Evolutionary conservation across 2,797 vertebrate genomes (phyloP).

Genomic region (Pipistrellus kuhlii): DNA sequence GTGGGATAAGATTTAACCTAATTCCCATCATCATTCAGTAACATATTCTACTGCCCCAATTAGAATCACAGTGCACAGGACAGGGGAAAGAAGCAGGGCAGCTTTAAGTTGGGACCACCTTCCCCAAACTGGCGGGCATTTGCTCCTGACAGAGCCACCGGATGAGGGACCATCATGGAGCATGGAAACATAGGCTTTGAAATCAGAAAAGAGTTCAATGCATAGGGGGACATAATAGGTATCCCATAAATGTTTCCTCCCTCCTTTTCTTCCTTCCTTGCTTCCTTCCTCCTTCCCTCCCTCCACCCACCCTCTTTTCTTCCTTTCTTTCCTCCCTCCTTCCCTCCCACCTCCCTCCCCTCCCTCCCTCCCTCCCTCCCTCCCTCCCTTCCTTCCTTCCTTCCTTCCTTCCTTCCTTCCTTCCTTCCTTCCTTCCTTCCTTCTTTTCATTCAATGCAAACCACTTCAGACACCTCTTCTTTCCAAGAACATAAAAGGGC

Average conservation of each 20-base stretch:
- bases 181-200: not conserved
- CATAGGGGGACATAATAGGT: not conserved
- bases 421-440: not conserved
- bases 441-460: conserved; percentile 10
- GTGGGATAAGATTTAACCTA: not conserved
- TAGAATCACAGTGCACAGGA: not conserved
- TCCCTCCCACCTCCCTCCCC: fast-evolving
- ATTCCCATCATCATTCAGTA: not conserved
- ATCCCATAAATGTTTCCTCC: not conserved
- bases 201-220: not conserved
- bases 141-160: not conserved
- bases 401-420: not conserved
- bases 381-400: not conserved
- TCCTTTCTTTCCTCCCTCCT: too few species aligned
- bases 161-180: not conserved
- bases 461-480: not conserved
- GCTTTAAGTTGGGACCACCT: not conserved
- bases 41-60: not conserved
- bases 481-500: not conserved
- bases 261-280: too few species aligned
- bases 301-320: too few species aligned
- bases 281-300: not conserved
- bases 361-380: too few species aligned
- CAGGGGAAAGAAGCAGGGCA: not conserved
- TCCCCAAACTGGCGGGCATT: not conserved